A percentile compares a stretch with the other conserved stretches of the same genome.
Evolutionary conservation across 2,888 invertebrate species (phyloP).

Genomic region (Aspidapion aeneum): DNA sequence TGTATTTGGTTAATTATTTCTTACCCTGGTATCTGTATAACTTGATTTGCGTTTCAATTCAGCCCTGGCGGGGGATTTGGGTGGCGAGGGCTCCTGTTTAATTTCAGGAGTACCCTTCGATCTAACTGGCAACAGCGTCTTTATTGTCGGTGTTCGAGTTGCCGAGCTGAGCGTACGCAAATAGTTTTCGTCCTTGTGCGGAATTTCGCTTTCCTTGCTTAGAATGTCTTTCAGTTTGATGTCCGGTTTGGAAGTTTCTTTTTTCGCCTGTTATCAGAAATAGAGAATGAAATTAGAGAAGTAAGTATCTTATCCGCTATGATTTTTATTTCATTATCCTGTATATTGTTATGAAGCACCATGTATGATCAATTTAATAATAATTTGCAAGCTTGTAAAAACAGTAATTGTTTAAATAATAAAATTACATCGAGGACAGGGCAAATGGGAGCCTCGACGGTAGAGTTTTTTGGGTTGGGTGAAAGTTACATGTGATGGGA

Average conservation of each 20-base stretch:
- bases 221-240: constrained; percentile 18
- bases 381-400: no score
- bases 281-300: no score
- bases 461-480: no score
- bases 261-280: background rate
- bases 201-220: constrained; percentile 41
- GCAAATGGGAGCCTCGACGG: no score
- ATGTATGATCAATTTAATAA: no score
- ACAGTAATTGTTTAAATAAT: no score
- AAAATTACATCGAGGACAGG: no score
- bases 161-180: constrained; percentile 42
- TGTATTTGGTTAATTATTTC: no score
- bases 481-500: no score
- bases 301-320: no score
- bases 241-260: background rate
- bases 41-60: background rate
- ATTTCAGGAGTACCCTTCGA: background rate
- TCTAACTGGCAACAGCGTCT: constrained; percentile 48
- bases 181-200: constrained; percentile 40
- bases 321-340: no score
- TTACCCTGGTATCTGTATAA: background rate
- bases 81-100: background rate
- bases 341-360: no score
- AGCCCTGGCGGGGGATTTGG: background rate
- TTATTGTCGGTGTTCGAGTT: constrained; percentile 44